Base-by-base conservation (phyloP, 2,797 vertebrate species). In the Propithecus perrieri region DNA sequence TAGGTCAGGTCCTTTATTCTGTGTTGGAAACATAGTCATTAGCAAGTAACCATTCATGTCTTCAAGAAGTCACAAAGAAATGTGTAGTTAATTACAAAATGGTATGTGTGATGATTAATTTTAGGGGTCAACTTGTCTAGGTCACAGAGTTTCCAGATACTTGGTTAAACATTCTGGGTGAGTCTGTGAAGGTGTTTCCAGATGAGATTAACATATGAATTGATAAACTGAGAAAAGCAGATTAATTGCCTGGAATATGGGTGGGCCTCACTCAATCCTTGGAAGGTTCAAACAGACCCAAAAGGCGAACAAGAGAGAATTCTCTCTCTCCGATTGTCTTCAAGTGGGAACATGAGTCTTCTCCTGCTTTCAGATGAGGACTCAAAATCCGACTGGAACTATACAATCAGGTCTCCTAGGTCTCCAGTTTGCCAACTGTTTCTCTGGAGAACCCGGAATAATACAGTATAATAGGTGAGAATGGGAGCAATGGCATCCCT, bases 31-130 rank as follows among this genome's bases (percentile, higher is more conserved):
- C 20, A 69, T 30, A 86, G 55, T 87, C 85, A 84, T 74, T 83
- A 94, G 57, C 69, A 89, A 93, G 50, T 83, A 57, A 92, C 33
- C 83, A 50, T 86, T 48, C 18, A 22, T 84, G 24, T 89, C 57
- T 88, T 59, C 9, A 94, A 57, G 67, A 76, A 76, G 9, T 95
- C 38, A 8, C 59, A 94, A 14, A 91, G 48, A 88, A 83, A 92
- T 80, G 6, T 71, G 30, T n/a, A 93, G 38, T 57, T 94, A 63
- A 48, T 94, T 85, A 87, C 17, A 72, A 89, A 84, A 85, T 38
- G 30, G 17, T 50, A 18, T 9, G 26, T 48, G 38, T n/a, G 11
- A 48, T 91, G 46, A 43, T 88, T 96, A 83, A 69, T 55, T 97
- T 87, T 69, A 84, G 43, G 28, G 65, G 18, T 90, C 55, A 94